Percentiles rank a stretch among this genome's conserved stretches.
Conservation (phyloP, 2,797 vertebrate genomes). For the Euthynnus affinis region DNA sequence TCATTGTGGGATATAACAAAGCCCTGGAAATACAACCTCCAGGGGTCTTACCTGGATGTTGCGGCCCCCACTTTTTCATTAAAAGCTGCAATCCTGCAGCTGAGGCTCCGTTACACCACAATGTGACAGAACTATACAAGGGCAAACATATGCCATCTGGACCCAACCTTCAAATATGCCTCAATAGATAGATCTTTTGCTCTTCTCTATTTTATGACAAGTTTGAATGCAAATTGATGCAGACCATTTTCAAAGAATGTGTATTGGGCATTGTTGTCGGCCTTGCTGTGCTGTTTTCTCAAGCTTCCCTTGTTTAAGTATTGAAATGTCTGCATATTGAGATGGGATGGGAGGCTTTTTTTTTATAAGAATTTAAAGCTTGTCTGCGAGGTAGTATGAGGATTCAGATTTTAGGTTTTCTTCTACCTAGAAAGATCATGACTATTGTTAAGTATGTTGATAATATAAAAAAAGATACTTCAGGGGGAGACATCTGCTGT, state of each 20-base stretch:
- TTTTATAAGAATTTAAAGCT: constrained; percentile 26
- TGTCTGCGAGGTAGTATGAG: background rate
- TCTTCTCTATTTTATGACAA: constrained; percentile 74
- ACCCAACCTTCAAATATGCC: constrained; percentile 80
- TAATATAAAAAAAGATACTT: background rate
- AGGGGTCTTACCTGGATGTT: constrained; percentile 86
- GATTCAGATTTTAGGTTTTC: background rate
- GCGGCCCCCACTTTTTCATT: constrained; percentile 86
- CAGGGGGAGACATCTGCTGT: background rate
- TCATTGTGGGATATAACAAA: constrained; percentile 87
- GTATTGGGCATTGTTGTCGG: constrained; percentile 50
- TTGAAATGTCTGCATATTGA: constrained; percentile 53
- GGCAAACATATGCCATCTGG: constrained; percentile 87
- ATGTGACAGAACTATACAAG: constrained; percentile 83
- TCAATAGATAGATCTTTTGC: constrained; percentile 76
- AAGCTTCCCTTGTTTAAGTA: constrained; percentile 57
- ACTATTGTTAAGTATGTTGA: background rate
- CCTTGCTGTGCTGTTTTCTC: constrained; percentile 56
- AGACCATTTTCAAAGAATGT: constrained; percentile 57
- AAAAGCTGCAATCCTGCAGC: constrained; percentile 87
- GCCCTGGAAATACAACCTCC: constrained; percentile 84
- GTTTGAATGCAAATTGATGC: constrained; percentile 85
- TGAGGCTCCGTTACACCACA: constrained; percentile 88
- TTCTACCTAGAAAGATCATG: accelerated
- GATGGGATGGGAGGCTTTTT: background rate